A percentile compares a stretch with the other conserved stretches of the same genome.
Conservation (phyloP, 2,113 vertebrate genomes). For the Hydrolagus affinis region DNA sequence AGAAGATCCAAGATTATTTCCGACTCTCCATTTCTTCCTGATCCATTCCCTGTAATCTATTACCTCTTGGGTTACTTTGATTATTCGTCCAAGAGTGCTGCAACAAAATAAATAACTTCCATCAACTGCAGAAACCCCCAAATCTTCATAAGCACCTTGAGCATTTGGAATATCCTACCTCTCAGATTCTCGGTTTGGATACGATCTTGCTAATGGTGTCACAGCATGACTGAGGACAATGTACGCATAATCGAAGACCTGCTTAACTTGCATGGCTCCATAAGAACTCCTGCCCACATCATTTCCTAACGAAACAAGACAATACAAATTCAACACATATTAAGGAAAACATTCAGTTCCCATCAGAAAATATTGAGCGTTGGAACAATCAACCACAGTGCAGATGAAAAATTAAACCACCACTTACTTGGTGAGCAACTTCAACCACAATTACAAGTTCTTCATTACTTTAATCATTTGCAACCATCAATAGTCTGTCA, state of each 20-base stretch:
- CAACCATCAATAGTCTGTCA: too few relatives aligned
- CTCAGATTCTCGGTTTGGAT: slow-evolving; percentile 32
- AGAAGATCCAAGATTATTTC: slow-evolving; percentile 5
- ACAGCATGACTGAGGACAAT: slow-evolving; percentile 33
- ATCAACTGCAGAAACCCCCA: not conserved
- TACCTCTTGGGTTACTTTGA: slow-evolving; percentile 28
- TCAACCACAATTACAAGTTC: too few relatives aligned
- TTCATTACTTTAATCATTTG: too few relatives aligned
- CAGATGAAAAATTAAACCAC: not conserved
- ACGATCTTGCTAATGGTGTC: slow-evolving; percentile 22
- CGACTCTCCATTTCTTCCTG: slow-evolving; percentile 23
- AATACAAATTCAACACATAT: not conserved
- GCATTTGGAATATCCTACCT: not conserved
- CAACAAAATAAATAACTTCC: not conserved
- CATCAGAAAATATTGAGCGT: not conserved
- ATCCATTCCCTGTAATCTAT: slow-evolving; percentile 30
- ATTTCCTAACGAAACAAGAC: not conserved
- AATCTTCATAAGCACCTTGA: not conserved
- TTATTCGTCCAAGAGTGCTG: slow-evolving; percentile 28
- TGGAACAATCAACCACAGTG: not conserved
- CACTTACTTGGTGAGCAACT: too few relatives aligned
- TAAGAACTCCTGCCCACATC: slow-evolving; percentile 35
- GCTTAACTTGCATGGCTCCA: slow-evolving; percentile 34
- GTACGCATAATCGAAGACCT: slow-evolving; percentile 34
- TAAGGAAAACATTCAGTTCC: not conserved